Base-by-base conservation (phyloP, 2,113 vertebrate genomes). In the Ancistrus triradiatus region DNA sequence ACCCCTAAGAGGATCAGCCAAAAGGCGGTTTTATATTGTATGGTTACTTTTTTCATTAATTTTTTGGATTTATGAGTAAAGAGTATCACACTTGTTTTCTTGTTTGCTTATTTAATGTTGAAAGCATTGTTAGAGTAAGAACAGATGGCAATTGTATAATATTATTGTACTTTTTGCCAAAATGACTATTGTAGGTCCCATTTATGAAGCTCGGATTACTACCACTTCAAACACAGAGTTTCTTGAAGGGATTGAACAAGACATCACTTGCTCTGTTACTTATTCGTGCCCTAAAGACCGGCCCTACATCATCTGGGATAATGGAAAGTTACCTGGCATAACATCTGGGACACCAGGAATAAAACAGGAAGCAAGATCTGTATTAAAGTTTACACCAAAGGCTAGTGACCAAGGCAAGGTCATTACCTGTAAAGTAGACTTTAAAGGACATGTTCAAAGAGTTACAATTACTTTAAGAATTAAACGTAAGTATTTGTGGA, bases 201-300 rank as follows among this genome's bases (percentile, higher is more conserved):
- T 57, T 21, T 0, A 40, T 18, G 0, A n/a, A 40, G 1, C 11
- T 4, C 2, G 1, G 22, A 66, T 66, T 28, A 58, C 31, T 17
- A 19, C 42, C 28, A 10, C 14, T 7, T 25, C 43, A 27, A 56
- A 24, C 28, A 2, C 25, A 1, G 69, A 77, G 53, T 77, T 80
- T 56, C 55, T 74, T 17, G 82, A 82, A 49, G 47, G 79, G 18
- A 6, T 74, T 21, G 3, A 19, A 17, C 49, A 0, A 63, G 65
- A 66, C 5, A 56, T 84, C 11, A 51, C n/a, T 10, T 83, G 82
- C 68, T 72, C 61, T 18, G 69, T 68, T 28, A 22, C 6, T 3
- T 80, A 78, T 49, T 81, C 63, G 21, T 82, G 80, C 38, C 0
- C 59, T 18, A 38, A 10, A 6, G 7, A 27, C 33, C 2, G 2